Evolutionary conservation across 2,113 vertebrate genomes (phyloP).

Genomic region (Phrynocephalus versicolor): DNA sequence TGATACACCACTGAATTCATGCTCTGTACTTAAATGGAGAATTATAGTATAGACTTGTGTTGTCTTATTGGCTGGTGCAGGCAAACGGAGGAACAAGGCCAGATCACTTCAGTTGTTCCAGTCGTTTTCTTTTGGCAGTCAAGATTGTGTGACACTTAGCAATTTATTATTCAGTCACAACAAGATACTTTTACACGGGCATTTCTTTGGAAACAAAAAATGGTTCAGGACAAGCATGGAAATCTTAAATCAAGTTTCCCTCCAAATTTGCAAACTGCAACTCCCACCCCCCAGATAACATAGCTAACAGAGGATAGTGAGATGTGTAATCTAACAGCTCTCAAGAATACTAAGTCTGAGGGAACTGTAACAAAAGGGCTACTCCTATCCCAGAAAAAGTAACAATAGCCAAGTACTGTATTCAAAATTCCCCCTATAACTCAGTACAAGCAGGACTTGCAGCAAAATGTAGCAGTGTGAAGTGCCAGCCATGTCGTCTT

Average conservation of each 20-base stretch:
- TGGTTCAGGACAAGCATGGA: neutral
- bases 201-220: neutral
- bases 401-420: neutral
- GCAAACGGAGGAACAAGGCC: neutral
- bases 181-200: neutral
- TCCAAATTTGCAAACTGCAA: neutral
- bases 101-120: neutral
- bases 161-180: neutral
- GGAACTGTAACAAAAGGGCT: too few species aligned
- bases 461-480: neutral
- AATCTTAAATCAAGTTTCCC: neutral
- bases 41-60: constrained; percentile 17
- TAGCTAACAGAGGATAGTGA: neutral
- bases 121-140: constrained; percentile 13
- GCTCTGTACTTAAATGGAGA: constrained; percentile 35
- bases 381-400: neutral
- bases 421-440: neutral
- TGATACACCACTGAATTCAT: constrained; percentile 18
- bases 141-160: neutral
- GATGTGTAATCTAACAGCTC: neutral
- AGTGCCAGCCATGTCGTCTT: neutral
- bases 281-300: neutral
- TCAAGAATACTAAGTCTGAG: neutral
- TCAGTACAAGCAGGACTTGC: neutral
- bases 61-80: neutral